These are phyloP conservation scores for Acanthaster planci DNA, from an alignment of 35 echinoderm and acorn worm species.

Conservation along the genomic window DNA sequence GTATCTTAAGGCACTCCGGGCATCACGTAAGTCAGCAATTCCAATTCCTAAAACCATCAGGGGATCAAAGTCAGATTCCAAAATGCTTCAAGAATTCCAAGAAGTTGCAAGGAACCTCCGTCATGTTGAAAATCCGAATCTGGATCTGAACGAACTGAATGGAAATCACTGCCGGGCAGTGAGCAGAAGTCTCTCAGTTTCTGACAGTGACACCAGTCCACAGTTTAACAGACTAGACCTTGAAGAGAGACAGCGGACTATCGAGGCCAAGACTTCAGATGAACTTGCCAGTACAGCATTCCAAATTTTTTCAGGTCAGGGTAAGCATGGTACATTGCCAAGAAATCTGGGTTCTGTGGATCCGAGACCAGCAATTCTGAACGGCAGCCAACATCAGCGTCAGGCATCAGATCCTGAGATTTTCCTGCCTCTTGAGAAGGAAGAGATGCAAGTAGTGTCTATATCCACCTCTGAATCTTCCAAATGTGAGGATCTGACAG, in stretches of 20 bases:
- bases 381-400: slow-evolving; percentile 28
- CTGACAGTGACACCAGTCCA: slow-evolving; percentile 24
- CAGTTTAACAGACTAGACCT: background rate
- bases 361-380: slow-evolving; percentile 39
- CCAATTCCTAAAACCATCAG: background rate
- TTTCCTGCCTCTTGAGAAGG: background rate
- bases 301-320: background rate
- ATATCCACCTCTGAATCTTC: background rate
- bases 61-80: background rate
- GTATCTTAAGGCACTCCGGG: slow-evolving; percentile 8
- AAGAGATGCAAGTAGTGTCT: slow-evolving; percentile 32
- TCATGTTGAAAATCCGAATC: background rate
- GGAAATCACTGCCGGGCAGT: slow-evolving; percentile 40
- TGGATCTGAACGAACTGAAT: slow-evolving; percentile 35
- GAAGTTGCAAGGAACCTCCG: slow-evolving; percentile 59
- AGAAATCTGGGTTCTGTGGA: slow-evolving; percentile 14
- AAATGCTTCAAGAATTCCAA: slow-evolving; percentile 36
- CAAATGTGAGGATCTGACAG: background rate
- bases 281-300: slow-evolving; percentile 20
- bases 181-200: background rate
- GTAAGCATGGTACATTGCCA: slow-evolving; percentile 42
- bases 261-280: slow-evolving; percentile 22
- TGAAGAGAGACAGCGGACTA: slow-evolving; percentile 24
- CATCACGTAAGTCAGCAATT: slow-evolving; percentile 23
- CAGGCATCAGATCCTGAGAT: slow-evolving; percentile 45